Percentiles rank a stretch among this genome's conserved stretches.
phyloP scores from a whole-genome alignment of 1,140 invertebrate genomes.

The Drosophila ohnishii region DNA sequence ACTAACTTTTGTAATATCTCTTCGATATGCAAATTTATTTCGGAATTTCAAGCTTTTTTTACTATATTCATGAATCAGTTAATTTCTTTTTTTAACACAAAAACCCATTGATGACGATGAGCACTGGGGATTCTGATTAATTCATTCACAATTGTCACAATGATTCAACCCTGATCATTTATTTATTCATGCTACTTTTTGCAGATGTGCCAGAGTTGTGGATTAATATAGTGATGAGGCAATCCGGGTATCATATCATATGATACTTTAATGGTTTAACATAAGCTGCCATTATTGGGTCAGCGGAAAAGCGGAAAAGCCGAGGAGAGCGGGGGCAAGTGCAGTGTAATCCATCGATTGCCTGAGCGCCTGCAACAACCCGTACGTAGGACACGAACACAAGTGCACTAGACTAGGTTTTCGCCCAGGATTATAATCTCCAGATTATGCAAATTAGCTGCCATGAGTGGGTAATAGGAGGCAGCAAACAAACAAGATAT shows the following conservation, averaged over 20 bases:
- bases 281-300: slow-evolving; percentile 22
- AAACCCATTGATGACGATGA: neutral
- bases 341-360: slow-evolving; percentile 58
- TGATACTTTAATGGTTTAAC: slow-evolving; percentile 18
- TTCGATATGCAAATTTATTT: neutral
- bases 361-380: slow-evolving; percentile 29
- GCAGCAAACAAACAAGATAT: slow-evolving; percentile 33
- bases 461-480: slow-evolving; percentile 32
- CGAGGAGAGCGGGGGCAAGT: slow-evolving; percentile 14
- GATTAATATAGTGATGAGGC: slow-evolving; percentile 28
- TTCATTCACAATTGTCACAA: neutral
- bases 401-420: slow-evolving; percentile 30
- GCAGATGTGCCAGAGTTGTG: neutral
- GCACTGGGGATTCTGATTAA: neutral
- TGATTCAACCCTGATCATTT: slow-evolving; percentile 2
- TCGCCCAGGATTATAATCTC: slow-evolving; percentile 52
- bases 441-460: slow-evolving; percentile 55
- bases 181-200: slow-evolving; percentile 2
- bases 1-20: neutral
- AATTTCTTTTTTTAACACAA: neutral
- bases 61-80: slow-evolving; percentile 2
- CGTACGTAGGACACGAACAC: slow-evolving; percentile 19
- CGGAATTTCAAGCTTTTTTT: slow-evolving; percentile 4
- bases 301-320: slow-evolving; percentile 23
- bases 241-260: slow-evolving; percentile 8